phyloP scores from a whole-genome alignment of 2,113 vertebrate species.

The Petrocephalus zakoni region DNA sequence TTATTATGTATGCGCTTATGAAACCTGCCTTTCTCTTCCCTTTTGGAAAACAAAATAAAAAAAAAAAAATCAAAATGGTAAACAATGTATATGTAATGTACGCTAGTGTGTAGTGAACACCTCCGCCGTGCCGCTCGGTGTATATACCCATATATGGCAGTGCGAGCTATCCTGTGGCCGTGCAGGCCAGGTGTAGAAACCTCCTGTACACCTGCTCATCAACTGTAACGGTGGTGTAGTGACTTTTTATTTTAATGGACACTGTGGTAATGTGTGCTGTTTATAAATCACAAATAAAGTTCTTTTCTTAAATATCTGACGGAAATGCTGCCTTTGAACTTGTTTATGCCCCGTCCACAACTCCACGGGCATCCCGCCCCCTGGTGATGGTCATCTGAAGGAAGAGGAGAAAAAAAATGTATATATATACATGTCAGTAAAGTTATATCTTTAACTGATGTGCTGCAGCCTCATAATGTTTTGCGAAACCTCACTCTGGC shows the following conservation, averaged over 20 bases:
- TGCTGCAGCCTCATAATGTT: background rate
- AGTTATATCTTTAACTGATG: background rate
- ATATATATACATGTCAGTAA: background rate
- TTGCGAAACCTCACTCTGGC: background rate
- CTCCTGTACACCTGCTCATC: conserved; percentile 66
- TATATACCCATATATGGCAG: conserved; percentile 64
- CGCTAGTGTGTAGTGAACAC: conserved; percentile 69
- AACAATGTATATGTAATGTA: conserved; percentile 67
- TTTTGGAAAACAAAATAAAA: conserved; percentile 43
- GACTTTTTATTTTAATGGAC: conserved; percentile 62
- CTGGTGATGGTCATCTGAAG: background rate
- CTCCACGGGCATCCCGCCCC: no score
- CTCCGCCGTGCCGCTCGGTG: conserved; percentile 59
- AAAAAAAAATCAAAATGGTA: conserved; percentile 50
- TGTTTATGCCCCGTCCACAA: background rate
- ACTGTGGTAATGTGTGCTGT: conserved; percentile 72
- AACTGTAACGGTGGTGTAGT: conserved; percentile 68
- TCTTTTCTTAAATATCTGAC: conserved; percentile 65
- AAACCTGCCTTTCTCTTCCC: conserved; percentile 58
- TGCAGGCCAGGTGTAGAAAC: conserved; percentile 58
- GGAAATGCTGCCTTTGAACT: conserved; percentile 23
- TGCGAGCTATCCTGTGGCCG: conserved; percentile 45
- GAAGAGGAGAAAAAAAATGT: background rate
- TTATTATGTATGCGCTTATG: conserved; percentile 66
- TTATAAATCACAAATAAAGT: conserved; percentile 74